Evolutionary conservation across 1,140 invertebrate species (phyloP), one percentile per base, ranked within the genome.

Genomic region (Cherax destructor): DNA sequence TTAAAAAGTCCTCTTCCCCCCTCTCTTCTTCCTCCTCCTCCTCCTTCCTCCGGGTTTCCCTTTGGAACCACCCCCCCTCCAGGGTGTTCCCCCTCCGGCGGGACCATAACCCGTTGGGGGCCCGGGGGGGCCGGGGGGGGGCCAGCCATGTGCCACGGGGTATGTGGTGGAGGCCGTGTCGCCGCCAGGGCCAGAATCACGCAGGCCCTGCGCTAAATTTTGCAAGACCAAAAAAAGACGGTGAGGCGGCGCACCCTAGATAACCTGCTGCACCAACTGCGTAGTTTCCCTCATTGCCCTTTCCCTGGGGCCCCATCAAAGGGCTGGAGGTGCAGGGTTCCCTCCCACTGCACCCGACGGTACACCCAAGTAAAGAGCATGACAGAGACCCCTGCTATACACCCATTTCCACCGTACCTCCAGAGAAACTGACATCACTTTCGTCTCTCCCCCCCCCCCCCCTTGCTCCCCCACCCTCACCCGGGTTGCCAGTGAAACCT

Each of bases 21-120:
- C 89, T 94, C 77, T 94, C 92, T 94, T 94, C 61, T 94, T 92
- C 87, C 41, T 85, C 61, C 16, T 86, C 83, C 80, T 30, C n/a
- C n/a, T n/a, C n/a, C n/a, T n/a, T n/a, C n/a, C n/a, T n/a, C n/a
- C n/a, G n/a, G n/a, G n/a, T n/a, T 13, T 18, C 76, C 47, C 11
- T 3, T 16, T 0, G 1, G 41, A 18, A 56, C 56, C 47, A 30
- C 11, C 49, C 72, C 13, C 21, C 47, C 41, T 52, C 47, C 1
- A 59, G 41, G 16, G 24, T 50, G 18, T 21, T 41, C 18, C 90
- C 61, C 92, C 91, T 41, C 59, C 78, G 16, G 50, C 93, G 13
- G 83, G 86, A 74, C 92, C 91, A 84, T 93, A 93, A 81, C 56
- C 85, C 85, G 56, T 85, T 83, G 16, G 93, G 59, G 74, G 93